Percentiles rank a stretch among this genome's conserved stretches.
phyloP scores from a whole-genome alignment of 1,140 invertebrate species.

The Philotrypesis tridentata region DNA sequence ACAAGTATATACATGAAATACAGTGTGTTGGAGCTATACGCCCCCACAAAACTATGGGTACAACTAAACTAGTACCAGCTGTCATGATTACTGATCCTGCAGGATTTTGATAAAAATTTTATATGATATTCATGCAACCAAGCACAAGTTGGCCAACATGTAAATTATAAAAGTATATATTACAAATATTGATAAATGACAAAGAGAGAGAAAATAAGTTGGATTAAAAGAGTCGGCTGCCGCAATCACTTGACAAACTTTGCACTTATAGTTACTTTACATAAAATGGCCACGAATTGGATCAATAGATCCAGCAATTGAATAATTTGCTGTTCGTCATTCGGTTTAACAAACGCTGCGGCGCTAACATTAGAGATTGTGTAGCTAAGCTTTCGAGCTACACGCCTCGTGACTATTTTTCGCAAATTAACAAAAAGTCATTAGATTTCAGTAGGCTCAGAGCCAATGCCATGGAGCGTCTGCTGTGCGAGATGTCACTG shows the following conservation, averaged over 20 bases:
- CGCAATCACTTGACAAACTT: slow-evolving; percentile 36
- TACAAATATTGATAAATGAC: background rate
- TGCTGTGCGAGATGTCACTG: slow-evolving; percentile 63
- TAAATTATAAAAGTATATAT: background rate
- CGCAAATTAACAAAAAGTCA: slow-evolving; percentile 37
- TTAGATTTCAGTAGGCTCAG: slow-evolving; percentile 1
- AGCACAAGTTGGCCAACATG: background rate
- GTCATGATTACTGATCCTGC: slow-evolving; percentile 78
- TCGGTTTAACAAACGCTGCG: background rate
- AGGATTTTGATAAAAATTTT: slow-evolving; percentile 43
- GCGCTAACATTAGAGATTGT: background rate
- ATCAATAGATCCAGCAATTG: slow-evolving; percentile 37
- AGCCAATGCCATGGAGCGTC: slow-evolving; percentile 53
- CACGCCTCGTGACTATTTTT: slow-evolving; percentile 26
- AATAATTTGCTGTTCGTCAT: background rate
- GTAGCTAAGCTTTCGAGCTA: background rate
- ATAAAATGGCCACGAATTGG: slow-evolving; percentile 47
- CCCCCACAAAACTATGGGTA: slow-evolving; percentile 98
- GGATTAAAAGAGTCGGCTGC: background rate
- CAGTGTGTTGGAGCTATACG: slow-evolving; percentile 96
- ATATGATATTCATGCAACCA: background rate
- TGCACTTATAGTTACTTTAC: slow-evolving; percentile 26
- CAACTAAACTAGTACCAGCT: slow-evolving; percentile 89
- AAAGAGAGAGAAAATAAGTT: background rate
- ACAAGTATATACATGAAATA: slow-evolving; percentile 94